A percentile compares a stretch with the other conserved stretches of the same genome.
Evolutionary conservation across 2,888 invertebrate species (phyloP).

Genomic region (Malthinus seriepunctatus): DNA sequence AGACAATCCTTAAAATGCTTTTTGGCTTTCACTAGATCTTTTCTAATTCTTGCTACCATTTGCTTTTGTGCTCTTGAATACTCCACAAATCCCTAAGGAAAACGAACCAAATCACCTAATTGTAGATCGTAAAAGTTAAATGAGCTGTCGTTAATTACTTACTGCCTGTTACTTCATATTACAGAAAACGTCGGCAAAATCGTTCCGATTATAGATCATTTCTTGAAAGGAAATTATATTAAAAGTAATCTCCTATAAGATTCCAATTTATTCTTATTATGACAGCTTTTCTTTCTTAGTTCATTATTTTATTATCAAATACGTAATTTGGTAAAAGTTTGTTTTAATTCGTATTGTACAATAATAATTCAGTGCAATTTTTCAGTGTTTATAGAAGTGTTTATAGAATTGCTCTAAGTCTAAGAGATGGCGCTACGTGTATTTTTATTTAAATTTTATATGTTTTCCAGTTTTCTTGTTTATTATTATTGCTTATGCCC

Average conservation of each 20-base stretch:
- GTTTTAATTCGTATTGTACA: too few species aligned
- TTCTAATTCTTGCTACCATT: constrained; percentile 20
- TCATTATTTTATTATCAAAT: too few species aligned
- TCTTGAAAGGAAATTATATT: neutral
- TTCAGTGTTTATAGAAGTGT: too few species aligned
- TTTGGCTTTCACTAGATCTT: constrained; percentile 6
- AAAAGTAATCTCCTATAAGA: too few species aligned
- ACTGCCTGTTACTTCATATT: constrained; percentile 14
- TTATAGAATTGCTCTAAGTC: too few species aligned
- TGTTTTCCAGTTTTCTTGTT: too few species aligned
- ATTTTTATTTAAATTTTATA: too few species aligned
- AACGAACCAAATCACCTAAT: constrained; percentile 22
- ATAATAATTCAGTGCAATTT: too few species aligned
- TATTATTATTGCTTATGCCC: too few species aligned
- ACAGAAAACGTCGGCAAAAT: constrained; percentile 13
- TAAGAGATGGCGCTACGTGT: too few species aligned
- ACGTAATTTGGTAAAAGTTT: too few species aligned
- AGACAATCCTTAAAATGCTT: constrained; percentile 1
- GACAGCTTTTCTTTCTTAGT: neutral
- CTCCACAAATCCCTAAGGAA: constrained; percentile 15
- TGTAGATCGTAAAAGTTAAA: constrained; percentile 23
- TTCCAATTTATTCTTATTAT: too few species aligned
- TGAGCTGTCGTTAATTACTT: constrained; percentile 25
- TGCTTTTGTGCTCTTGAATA: constrained; percentile 14
- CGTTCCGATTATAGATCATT: constrained; percentile 1